Evolutionary conservation across 2,888 invertebrate species (phyloP), one percentile per base, ranked within the genome.

Genomic region (Alloplasta piceator): DNA sequence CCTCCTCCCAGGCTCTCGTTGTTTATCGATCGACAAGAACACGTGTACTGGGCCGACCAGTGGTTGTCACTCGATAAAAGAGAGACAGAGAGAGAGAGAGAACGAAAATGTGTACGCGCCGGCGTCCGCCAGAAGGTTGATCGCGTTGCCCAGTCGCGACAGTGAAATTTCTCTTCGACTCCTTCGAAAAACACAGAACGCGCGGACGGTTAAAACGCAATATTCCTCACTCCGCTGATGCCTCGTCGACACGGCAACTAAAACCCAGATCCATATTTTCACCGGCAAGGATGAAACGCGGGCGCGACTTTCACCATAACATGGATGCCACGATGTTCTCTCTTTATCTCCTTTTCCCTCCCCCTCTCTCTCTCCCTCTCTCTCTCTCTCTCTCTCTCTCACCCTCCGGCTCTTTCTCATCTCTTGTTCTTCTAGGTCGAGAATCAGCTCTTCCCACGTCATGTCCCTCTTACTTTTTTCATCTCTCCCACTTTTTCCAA

Each of bases 11-110:
- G 82, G 77, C 82, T 80, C 85, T 85, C 78, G 82, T 72, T 77
- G 84, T 84, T 87, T 87, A 88, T 88, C 88, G 88, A 88, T 88
- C 86, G 85, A 84, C 67, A 60, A 48, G 83, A 85, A 86, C 87
- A 86, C 87, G 87, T 88, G 88, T 86, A 87, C 86, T 83, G 83
- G 84, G 80, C 76, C 76, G 78, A 75, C 78, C 87, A 87, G 87
- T 83, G 87, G 86, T 86, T 85, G 85, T 83, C 87, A 85, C 84
- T 64, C 78, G 76, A 38, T 2, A n/a, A 1, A 41, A 38, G 36
- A 48, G 78, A 43, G 26, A 70, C n/a, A n/a, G 67, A 70, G 66
- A 43, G 38, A 0, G 58, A 77, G 67, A 41, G 9, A 70, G 16
- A 72, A 56, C 41, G 68, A 50, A 68, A 77, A 80, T 80, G 73